Percentiles rank a stretch among this genome's conserved stretches.
Evolutionary conservation across 2,113 vertebrate genomes (phyloP).

Genomic region (Rhegmatorhina hoffmannsi): DNA sequence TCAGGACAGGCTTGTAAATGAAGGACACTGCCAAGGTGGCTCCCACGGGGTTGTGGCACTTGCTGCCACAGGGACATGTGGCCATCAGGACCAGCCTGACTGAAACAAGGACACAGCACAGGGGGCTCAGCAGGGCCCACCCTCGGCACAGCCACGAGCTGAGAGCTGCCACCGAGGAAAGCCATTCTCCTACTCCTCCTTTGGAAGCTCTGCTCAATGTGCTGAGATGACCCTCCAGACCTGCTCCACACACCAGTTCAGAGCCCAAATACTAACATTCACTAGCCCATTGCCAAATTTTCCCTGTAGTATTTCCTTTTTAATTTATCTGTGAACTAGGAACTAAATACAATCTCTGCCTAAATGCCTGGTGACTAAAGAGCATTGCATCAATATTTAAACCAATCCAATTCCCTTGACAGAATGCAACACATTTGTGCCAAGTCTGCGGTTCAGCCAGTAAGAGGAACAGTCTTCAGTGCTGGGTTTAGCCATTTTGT

Average conservation of each 20-base stretch:
- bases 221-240: background rate
- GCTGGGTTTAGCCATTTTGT: background rate
- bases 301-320: background rate
- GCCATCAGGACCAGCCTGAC: background rate
- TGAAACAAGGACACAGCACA: background rate
- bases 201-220: rapidly evolving
- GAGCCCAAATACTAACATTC: background rate
- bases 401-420: background rate
- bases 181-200: background rate
- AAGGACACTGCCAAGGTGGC: background rate
- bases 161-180: background rate
- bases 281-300: background rate
- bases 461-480: background rate
- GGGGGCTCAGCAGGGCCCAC: background rate
- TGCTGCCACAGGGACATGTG: background rate
- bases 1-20: background rate
- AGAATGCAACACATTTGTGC: background rate
- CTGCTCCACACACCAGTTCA: background rate
- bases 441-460: background rate
- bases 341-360: background rate
- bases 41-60: background rate
- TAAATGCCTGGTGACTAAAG: background rate
- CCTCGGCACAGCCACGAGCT: background rate
- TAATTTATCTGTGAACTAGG: background rate
- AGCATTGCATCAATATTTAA: background rate